Percentiles rank a stretch among this genome's conserved stretches.
Conservation (phyloP, 1,140 invertebrate genomes). For the Prorops nasuta region DNA sequence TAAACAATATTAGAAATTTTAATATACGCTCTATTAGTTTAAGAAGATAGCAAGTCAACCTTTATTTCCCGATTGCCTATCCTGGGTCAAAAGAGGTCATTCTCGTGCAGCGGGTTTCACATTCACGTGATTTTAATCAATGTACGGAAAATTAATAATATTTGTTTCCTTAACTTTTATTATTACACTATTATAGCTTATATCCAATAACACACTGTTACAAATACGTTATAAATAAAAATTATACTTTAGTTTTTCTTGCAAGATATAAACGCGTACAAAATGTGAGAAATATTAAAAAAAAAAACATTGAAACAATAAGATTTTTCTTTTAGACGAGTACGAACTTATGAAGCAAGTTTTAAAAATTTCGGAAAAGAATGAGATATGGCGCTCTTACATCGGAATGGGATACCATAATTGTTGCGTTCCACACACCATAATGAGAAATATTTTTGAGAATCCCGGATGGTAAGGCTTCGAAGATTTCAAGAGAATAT, state of each 20-base stretch:
- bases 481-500: neutral
- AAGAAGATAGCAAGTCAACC: no score
- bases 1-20: no score
- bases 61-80: no score
- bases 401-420: constrained; percentile 99
- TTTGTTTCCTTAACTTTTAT: constrained; percentile 1
- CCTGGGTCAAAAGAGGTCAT: constrained; percentile 26
- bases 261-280: no score
- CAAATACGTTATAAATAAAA: neutral
- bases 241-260: neutral
- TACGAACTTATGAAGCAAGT: constrained; percentile 82
- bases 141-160: neutral
- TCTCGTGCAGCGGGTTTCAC: constrained; percentile 24
- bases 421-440: constrained; percentile 92
- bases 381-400: constrained; percentile 92
- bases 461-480: constrained; percentile 92
- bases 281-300: no score
- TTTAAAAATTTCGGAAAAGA: constrained; percentile 77
- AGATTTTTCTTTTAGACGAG: constrained; percentile 69
- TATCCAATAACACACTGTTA: neutral
- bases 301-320: no score
- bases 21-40: no score
- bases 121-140: constrained; percentile 36
- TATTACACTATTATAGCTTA: neutral
- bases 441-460: constrained; percentile 96